These are phyloP conservation scores for Resseliella maxima DNA, from an alignment of 2,888 invertebrate species.

Conservation along the genomic window DNA sequence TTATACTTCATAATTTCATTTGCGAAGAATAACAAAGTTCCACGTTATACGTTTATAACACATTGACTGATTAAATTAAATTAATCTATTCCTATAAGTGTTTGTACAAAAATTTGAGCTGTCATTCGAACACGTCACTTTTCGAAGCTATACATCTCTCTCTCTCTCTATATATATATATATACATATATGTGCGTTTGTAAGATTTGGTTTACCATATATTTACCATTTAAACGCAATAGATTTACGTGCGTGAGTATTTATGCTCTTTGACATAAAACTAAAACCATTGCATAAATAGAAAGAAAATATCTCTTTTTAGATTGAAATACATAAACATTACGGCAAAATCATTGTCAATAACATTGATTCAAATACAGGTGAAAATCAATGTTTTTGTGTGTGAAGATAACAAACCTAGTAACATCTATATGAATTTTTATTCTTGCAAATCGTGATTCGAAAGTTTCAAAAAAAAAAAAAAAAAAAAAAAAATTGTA, in stretches of 20 bases:
- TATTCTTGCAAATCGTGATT: not conserved
- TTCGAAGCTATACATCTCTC: too few species aligned
- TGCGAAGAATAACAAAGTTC: too few species aligned
- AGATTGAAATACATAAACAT: constrained; percentile 21
- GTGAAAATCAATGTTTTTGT: constrained; percentile 15
- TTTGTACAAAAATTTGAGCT: too few species aligned
- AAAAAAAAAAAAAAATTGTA: not conserved
- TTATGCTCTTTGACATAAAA: constrained; percentile 34
- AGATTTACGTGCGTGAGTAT: constrained; percentile 33
- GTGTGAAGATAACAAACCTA: not conserved
- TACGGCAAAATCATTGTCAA: constrained; percentile 46
- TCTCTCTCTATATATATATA: too few species aligned
- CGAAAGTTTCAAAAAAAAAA: not conserved
- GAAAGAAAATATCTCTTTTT: not conserved
- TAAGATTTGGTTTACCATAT: too few species aligned
- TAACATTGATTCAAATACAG: not conserved
- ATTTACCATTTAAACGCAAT: constrained; percentile 4
- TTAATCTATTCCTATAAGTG: too few species aligned
- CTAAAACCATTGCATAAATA: not conserved
- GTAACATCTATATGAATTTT: not conserved
- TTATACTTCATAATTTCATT: too few species aligned
- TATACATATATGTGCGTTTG: too few species aligned
- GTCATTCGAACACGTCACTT: not conserved
- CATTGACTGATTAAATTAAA: too few species aligned
- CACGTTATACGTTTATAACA: too few species aligned